Base-by-base conservation (phyloP, 1,140 invertebrate genomes). In the Bradysia coprophila region DNA sequence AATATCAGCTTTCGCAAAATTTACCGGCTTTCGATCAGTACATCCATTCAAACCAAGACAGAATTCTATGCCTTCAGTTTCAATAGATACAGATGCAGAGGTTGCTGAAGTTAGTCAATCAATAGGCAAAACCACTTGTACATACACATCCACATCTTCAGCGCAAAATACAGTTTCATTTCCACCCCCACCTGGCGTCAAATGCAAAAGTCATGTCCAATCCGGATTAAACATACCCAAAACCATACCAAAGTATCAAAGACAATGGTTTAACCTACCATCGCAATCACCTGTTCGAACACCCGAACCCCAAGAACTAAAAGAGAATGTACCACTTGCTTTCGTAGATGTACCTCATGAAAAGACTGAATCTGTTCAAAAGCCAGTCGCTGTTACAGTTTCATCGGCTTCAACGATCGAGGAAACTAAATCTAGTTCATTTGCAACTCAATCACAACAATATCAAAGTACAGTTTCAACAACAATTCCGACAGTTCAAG, bases 211-310 rank as follows among this genome's bases (percentile, higher is more conserved):
- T 18, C 21, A 18, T 46, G 47, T 51, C 33, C 48, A 53, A 24
- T 64, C 67, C 44, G 66, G 64, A 36, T 57, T 75, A 44, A 68
- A 72, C 43, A 69, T 66, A 58, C 61, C 71, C 15, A 66, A 71
- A 36, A 61, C 57, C 51, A 69, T 72, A 50, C 71, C 72, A 21
- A 56, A 63, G 43, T 76, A 75, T 56, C 72, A 75, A 53, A 66
- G 68, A 59, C 65, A 73, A 51, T 64, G 72, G 51, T 68, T 69
- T 46, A 56, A 63, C 46, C 54, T 72, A 44, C 63, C 65, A 43
- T 67, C 65, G 40, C 66, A 71, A 52, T 62, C 61, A 43, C 54
- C 56, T 46, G 57, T 61, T 21, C 59, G 63, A 47, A 68, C 66
- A 6, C 66, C 66, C 43, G 67, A 68, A 34, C 58, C 58, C 10